Evolutionary conservation across 2,113 vertebrate genomes (phyloP), one percentile per base, ranked within the genome.

Genomic region (Anthoscopus minutus): DNA sequence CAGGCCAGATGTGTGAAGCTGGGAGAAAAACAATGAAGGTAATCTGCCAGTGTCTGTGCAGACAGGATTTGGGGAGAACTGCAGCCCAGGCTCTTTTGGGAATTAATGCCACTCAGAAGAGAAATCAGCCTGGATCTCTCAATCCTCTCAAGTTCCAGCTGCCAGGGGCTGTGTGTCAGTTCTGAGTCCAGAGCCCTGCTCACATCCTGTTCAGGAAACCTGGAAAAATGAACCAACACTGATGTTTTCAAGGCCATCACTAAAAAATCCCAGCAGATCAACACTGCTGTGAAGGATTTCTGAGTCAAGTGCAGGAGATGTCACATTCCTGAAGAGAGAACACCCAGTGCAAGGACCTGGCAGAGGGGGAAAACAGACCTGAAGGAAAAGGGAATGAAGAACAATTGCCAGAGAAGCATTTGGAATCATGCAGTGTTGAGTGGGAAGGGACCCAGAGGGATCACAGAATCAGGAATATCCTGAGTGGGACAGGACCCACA

Each of bases 131-230:
- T 58, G 44, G 28, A 42, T 3, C 33, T 62, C 80, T 33, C 66
- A 66, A 1, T 25, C 51, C 89, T n/a, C 35, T 27, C 66, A 5
- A 23, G 28, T 3, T 6, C 3, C 31, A 44, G 13, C 3, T 57
- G 69, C 16, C 58, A 83, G 38, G 53, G 53, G 22, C 54, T 35
- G 21, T 6, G 13, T 14, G 28, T 79, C 33, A 31, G 28, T 14
- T 0, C 50, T 3, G 4, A 51, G 24, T 1, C 3, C 37, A 27
- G n/a, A 54, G 37, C 1, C 12, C 22, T 4, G 35, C 48, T 48
- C 25, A 9, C 3, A 4, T 25, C 28, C 44, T 27, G 38, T 0
- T 8, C 22, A 35, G 28, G 58, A 53, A 23, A 16, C 9, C 27
- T 74, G 69, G 24, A 6, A n/a, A 35, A 73, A 22, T 17, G 28